Evolutionary conservation across 2,113 vertebrate species (phyloP).

Genomic region (Passer montanus): DNA sequence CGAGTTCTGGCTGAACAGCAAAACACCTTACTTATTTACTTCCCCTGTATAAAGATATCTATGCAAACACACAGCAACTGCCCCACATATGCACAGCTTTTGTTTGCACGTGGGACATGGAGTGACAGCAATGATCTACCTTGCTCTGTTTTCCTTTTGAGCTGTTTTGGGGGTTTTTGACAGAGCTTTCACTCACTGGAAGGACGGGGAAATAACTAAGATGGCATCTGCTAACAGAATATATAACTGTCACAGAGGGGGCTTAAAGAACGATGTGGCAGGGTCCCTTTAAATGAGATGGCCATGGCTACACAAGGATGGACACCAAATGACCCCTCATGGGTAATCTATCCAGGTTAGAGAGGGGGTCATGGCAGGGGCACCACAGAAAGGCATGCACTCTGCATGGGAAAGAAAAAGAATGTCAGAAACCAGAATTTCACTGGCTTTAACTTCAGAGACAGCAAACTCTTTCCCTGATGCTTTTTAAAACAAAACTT

Average conservation of each 20-base stretch:
- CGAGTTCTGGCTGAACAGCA: not conserved
- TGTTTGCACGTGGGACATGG: not conserved
- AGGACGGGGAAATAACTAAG: not conserved
- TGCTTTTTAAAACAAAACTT: slow-evolving; percentile 26
- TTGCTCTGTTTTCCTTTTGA: not conserved
- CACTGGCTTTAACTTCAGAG: not conserved
- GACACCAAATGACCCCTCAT: slow-evolving; percentile 33
- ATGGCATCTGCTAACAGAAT: not conserved
- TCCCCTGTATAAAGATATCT: not conserved
- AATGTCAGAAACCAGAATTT: not conserved
- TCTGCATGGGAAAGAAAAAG: not conserved
- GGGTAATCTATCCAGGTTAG: slow-evolving; percentile 42
- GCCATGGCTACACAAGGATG: not conserved
- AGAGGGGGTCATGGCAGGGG: slow-evolving; percentile 1
- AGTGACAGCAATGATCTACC: not conserved
- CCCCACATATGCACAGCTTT: rapidly evolving
- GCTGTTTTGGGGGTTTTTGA: not conserved
- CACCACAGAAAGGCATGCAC: not conserved
- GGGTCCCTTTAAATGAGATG: not conserved
- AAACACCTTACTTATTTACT: not conserved
- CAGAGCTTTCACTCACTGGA: not conserved
- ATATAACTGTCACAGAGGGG: not conserved
- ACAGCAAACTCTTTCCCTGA: not conserved
- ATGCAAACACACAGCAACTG: not conserved
- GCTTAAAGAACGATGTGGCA: not conserved